phyloP scores from a whole-genome alignment of 2,797 vertebrate genomes.

The Sebastiscus albofasciatus region DNA sequence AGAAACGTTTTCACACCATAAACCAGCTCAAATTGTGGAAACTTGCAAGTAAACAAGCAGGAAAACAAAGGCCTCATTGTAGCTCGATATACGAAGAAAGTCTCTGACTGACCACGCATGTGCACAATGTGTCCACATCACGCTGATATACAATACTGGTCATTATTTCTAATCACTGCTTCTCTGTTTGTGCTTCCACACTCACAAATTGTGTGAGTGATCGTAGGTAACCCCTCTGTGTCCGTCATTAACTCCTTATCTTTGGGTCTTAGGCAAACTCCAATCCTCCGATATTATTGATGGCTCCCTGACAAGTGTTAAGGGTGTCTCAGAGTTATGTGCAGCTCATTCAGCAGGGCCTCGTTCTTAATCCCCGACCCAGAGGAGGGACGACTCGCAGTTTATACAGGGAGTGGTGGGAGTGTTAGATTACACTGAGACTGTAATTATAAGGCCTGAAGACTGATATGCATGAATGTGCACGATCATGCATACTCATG shows the following conservation, averaged over 20 bases:
- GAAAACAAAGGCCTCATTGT: constrained; percentile 70
- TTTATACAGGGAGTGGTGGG: constrained; percentile 74
- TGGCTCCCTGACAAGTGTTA: constrained; percentile 55
- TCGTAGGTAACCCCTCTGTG: constrained; percentile 53
- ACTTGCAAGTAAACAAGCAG: constrained; percentile 71
- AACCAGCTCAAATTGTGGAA: constrained; percentile 62
- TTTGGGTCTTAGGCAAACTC: constrained; percentile 49
- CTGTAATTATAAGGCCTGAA: constrained; percentile 76
- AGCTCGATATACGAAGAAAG: constrained; percentile 33
- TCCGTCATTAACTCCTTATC: constrained; percentile 69
- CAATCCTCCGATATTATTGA: constrained; percentile 55
- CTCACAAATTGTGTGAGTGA: constrained; percentile 62
- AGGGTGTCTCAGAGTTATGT: constrained; percentile 57
- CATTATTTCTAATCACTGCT: constrained; percentile 61
- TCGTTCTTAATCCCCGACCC: constrained; percentile 66
- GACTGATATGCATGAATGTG: constrained; percentile 53
- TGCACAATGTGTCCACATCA: constrained; percentile 51
- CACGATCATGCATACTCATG: constrained; percentile 30
- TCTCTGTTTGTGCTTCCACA: constrained; percentile 44
- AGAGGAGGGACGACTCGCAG: constrained; percentile 56
- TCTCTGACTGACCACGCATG: constrained; percentile 39
- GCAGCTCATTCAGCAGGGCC: constrained; percentile 57
- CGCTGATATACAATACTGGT: constrained; percentile 50
- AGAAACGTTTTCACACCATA: constrained; percentile 62
- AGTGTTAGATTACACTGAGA: constrained; percentile 78